Conservation (phyloP, 2,113 vertebrate species). For the Onychorhynchus coronatus region DNA sequence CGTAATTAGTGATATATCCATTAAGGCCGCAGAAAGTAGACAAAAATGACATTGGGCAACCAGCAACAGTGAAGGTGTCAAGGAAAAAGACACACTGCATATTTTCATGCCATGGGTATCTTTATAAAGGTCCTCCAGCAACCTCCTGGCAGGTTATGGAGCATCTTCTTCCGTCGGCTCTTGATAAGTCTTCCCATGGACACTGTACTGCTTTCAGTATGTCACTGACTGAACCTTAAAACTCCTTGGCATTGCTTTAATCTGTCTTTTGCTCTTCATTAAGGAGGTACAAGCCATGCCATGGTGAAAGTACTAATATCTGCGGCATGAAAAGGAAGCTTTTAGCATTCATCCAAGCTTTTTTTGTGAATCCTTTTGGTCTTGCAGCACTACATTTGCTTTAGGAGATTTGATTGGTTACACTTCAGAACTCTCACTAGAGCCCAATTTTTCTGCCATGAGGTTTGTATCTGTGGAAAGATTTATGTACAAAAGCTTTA, state of each 20-base stretch:
- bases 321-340: not conserved
- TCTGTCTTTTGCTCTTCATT: not conserved
- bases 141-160: not conserved
- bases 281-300: not conserved
- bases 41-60: not conserved
- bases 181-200: not conserved
- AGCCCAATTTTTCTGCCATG: not conserved
- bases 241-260: not conserved
- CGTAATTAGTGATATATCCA: not conserved
- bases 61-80: not conserved
- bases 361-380: not conserved
- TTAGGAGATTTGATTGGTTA: not conserved
- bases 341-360: not conserved
- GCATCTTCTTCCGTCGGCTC: not conserved
- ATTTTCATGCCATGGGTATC: not conserved
- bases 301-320: not conserved
- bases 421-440: not conserved
- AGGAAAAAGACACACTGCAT: rapidly evolving
- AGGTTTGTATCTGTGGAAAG: not conserved
- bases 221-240: not conserved
- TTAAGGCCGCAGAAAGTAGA: not conserved
- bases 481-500: not conserved
- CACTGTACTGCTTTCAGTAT: not conserved
- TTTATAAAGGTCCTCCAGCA: not conserved
- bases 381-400: not conserved